Conservation (phyloP, 2,888 invertebrate genomes). For the Drosophila villosipedis region DNA sequence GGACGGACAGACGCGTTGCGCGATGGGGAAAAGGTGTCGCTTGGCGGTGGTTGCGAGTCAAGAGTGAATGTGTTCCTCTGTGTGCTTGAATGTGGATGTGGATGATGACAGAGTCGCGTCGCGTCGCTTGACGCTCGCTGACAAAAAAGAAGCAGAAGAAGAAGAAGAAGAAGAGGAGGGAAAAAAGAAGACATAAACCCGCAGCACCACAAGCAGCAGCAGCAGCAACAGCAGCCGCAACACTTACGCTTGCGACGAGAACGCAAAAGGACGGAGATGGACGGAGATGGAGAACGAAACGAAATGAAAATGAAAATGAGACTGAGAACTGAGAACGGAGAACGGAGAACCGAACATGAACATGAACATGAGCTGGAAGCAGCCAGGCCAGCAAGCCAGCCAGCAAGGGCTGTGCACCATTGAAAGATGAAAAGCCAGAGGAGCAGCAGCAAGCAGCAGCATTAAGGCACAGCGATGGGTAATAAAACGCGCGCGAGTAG, state of each 20-base stretch:
- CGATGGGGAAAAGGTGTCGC: constrained; percentile 61
- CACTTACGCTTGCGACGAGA: constrained; percentile 65
- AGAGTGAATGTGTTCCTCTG: constrained; percentile 25
- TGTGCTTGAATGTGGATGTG: constrained; percentile 29
- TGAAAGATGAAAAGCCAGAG: constrained; percentile 77
- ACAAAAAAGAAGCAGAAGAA: constrained; percentile 30
- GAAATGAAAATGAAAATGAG: constrained; percentile 52
- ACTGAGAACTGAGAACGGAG: constrained; percentile 7
- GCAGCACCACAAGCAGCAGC: neutral
- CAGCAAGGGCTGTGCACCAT: constrained; percentile 12
- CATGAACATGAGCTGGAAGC: constrained; percentile 31
- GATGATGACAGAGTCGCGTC: constrained; percentile 47
- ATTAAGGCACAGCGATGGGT: constrained; percentile 56
- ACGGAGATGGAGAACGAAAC: constrained; percentile 42
- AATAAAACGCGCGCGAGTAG: constrained; percentile 68
- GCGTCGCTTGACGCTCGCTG: constrained; percentile 26
- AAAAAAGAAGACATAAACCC: constrained; percentile 74
- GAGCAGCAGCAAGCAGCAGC: constrained; percentile 52
- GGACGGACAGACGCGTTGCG: constrained; percentile 19
- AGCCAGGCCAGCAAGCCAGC: neutral
- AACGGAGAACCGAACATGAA: constrained; percentile 3
- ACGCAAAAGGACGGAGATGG: constrained; percentile 45
- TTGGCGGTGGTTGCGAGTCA: constrained; percentile 66
- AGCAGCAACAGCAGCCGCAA: constrained; percentile 21
- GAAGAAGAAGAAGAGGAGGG: neutral